Conservation (phyloP, 2,888 invertebrate species). For the Apodemia hepburni region DNA sequence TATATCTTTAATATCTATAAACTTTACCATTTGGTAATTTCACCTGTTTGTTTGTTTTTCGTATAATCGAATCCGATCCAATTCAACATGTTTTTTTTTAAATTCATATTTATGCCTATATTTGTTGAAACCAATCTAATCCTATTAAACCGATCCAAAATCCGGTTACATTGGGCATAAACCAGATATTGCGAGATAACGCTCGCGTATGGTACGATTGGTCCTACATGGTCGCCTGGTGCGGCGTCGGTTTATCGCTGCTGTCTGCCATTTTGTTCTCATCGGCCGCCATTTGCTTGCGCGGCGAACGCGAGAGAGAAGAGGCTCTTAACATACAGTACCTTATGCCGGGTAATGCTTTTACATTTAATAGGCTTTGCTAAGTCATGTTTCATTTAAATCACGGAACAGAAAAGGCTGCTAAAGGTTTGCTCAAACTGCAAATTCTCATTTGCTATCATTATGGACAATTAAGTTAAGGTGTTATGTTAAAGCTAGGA, state of each 20-base stretch:
- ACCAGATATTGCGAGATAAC: conserved; percentile 92
- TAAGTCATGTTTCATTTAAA: conserved; percentile 3
- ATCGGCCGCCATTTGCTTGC: conserved; percentile 95
- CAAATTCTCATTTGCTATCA: not conserved
- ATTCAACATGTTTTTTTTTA: not conserved
- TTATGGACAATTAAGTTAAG: too few species aligned
- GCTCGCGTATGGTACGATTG: conserved; percentile 94
- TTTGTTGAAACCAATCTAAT: conserved; percentile 10
- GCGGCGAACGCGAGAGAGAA: conserved; percentile 95
- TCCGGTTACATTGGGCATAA: conserved; percentile 47
- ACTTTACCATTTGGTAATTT: not conserved
- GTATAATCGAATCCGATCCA: not conserved
- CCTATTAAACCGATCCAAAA: conserved; percentile 16
- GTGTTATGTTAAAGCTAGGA: too few species aligned
- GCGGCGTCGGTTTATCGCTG: conserved; percentile 95
- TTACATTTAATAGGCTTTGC: conserved; percentile 18
- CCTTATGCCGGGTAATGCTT: conserved; percentile 93
- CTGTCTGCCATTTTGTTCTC: conserved; percentile 95
- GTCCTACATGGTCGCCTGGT: conserved; percentile 98
- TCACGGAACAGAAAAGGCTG: conserved; percentile 12
- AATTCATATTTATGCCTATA: not conserved
- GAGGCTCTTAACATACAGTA: conserved; percentile 98
- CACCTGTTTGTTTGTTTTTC: not conserved
- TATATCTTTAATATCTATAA: not conserved
- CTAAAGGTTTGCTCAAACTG: not conserved